phyloP scores from a whole-genome alignment of 30 jellyfish, hydroid and myxozoan species.

The Hydractinia echinata region DNA sequence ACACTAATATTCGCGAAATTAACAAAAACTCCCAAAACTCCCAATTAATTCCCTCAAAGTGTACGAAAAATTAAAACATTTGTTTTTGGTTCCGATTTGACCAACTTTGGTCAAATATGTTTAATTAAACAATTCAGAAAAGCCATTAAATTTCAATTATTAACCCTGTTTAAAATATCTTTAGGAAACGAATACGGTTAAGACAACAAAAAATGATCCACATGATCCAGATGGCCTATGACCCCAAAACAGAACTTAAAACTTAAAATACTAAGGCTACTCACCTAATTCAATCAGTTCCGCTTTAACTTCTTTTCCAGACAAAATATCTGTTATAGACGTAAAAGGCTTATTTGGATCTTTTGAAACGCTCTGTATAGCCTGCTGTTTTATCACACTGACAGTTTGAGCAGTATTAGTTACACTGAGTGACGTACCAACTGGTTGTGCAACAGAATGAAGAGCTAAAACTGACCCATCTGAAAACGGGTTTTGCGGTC shows the following conservation, averaged over 20 bases:
- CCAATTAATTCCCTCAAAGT: no score
- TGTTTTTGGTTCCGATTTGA: no score
- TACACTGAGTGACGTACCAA: background rate
- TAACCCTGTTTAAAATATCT: no score
- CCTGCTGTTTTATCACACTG: constrained; percentile 26
- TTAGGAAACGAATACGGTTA: no score
- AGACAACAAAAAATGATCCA: background rate
- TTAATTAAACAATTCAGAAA: no score
- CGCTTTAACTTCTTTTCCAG: constrained; percentile 8
- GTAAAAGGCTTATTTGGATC: constrained; percentile 20
- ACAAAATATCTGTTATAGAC: constrained; percentile 17
- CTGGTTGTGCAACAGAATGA: background rate
- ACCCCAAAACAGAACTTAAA: no score
- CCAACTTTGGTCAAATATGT: no score
- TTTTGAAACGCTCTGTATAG: background rate
- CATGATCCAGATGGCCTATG: background rate
- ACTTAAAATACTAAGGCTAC: background rate
- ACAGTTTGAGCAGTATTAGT: constrained; percentile 18
- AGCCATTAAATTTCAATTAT: no score
- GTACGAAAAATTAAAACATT: no score
- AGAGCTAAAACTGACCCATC: background rate
- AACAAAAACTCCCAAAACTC: no score
- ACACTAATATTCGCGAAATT: no score
- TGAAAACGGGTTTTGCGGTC: background rate
- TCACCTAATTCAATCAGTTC: background rate